Conservation (phyloP, 2,797 vertebrate species). For the Perodicticus potto region DNA sequence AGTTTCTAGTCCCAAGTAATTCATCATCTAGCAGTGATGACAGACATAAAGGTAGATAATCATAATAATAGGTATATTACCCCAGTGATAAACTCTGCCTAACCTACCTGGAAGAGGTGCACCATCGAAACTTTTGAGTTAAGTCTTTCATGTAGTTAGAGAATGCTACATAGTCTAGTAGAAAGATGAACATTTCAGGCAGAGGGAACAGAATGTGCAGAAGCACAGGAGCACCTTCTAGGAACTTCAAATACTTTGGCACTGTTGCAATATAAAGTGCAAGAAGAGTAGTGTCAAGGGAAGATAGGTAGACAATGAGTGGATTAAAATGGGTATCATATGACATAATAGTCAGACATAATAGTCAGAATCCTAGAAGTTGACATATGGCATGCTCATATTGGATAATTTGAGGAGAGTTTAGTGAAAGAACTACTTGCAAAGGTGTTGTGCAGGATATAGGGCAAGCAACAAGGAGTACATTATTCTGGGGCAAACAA, state of each 20-base stretch:
- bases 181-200: background rate
- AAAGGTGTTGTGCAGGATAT: background rate
- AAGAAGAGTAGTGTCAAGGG: background rate
- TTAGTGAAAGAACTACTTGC: background rate
- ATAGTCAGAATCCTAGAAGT: background rate
- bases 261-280: background rate
- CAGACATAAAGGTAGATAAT: constrained; percentile 11
- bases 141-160: background rate
- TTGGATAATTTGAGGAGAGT: background rate
- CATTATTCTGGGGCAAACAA: background rate
- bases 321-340: background rate
- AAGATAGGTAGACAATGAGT: background rate
- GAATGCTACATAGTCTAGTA: background rate
- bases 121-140: background rate
- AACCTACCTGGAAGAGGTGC: background rate
- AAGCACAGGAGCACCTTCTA: background rate
- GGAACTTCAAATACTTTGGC: background rate
- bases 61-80: background rate
- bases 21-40: background rate
- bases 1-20: background rate
- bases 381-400: background rate
- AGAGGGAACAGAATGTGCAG: background rate
- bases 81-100: background rate
- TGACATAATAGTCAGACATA: background rate
- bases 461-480: background rate